Conservation (phyloP, 2,113 vertebrate species). For the Strix uralensis region DNA sequence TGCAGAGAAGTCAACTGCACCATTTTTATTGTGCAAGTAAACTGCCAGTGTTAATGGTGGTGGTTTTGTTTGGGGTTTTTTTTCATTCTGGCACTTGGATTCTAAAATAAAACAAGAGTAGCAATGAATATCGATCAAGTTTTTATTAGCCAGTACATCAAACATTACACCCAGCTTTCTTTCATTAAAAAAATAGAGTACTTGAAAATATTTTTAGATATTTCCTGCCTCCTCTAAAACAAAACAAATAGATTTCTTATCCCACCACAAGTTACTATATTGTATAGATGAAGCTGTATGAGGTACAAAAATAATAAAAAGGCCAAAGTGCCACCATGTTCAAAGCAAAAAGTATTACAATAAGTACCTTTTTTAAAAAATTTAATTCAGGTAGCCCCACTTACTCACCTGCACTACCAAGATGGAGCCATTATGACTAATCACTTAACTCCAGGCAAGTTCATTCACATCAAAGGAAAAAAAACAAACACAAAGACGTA, state of each 20-base stretch:
- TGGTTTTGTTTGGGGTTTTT: not conserved
- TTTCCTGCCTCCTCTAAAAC: not conserved
- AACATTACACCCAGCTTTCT: not conserved
- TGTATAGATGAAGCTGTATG: not conserved
- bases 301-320: not conserved
- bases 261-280: not conserved
- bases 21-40: not conserved
- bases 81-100: not conserved
- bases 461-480: slow-evolving; percentile 45
- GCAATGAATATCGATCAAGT: slow-evolving; percentile 17
- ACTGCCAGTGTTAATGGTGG: not conserved
- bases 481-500: not conserved
- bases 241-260: not conserved
- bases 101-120: not conserved
- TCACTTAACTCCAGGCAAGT: slow-evolving; percentile 24
- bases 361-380: not conserved
- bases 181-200: not conserved
- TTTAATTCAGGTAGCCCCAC: not conserved
- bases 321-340: not conserved
- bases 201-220: not conserved
- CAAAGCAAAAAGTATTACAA: not conserved
- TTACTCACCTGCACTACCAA: not conserved
- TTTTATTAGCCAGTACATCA: not conserved
- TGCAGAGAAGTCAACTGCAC: not conserved
- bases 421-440: slow-evolving; percentile 31